These are phyloP conservation scores for Mesorhabditis belari DNA, from an alignment of 2,888 invertebrate species.

Conservation along the genomic window DNA sequence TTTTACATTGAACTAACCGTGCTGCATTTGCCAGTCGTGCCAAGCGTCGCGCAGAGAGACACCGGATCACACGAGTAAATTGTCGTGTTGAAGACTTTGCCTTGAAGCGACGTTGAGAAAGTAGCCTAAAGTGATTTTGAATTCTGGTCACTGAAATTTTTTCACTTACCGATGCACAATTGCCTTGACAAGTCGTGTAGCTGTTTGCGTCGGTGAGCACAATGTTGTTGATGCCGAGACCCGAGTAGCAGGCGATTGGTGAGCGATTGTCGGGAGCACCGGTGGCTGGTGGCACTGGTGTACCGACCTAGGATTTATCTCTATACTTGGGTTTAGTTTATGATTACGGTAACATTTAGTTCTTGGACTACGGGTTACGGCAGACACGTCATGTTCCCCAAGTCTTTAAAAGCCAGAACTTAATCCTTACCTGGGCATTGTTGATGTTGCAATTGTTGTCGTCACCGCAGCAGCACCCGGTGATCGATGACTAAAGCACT, in stretches of 20 bases:
- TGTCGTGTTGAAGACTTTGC: slow-evolving; percentile 7
- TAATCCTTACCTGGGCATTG: background rate
- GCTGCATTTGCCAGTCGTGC: no score
- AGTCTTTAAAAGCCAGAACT: no score
- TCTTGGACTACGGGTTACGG: no score
- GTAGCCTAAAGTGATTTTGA: background rate
- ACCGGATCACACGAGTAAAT: slow-evolving; percentile 29
- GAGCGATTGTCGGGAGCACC: background rate
- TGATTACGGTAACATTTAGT: no score
- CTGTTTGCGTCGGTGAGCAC: background rate
- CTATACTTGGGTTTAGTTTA: no score
- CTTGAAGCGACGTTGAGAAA: background rate
- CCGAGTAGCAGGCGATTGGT: background rate
- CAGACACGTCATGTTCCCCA: no score
- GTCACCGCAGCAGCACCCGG: slow-evolving; percentile 28
- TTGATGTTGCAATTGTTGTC: background rate
- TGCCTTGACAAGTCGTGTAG: slow-evolving; percentile 11
- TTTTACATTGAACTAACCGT: no score
- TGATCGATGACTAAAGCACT: slow-evolving; percentile 4
- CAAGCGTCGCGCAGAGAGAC: slow-evolving; percentile 16
- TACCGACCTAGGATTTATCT: background rate
- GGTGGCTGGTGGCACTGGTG: background rate
- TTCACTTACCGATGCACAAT: slow-evolving; percentile 10
- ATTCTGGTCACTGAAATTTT: background rate
- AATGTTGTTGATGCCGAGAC: background rate